Base-by-base conservation (phyloP, 2,113 vertebrate species). In the Hyperopisus bebe region DNA sequence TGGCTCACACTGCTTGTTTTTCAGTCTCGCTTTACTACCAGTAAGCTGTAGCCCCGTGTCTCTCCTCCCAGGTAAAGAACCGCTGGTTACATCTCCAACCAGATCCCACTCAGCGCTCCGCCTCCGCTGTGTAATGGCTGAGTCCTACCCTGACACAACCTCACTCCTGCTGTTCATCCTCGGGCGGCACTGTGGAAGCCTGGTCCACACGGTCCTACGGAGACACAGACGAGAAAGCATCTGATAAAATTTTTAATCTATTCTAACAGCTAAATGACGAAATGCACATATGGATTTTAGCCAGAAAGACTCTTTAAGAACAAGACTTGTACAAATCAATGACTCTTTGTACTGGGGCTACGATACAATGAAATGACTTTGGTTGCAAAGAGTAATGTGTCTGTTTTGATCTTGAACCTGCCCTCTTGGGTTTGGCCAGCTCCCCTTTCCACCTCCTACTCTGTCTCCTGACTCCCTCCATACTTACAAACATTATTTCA, bases 401-500 rank as follows among this genome's bases (percentile, higher is more conserved):
- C 74, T 77, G 17, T 35, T 77, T 42, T 77, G 35, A 39, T 77
- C 74, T 8, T 39, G 74, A 39, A 17, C 31, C 15, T 39, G 31
- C 15, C 31, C 13, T 1, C n/a, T 3, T 11, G n/a, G 2, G 1
- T 13, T 13, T 0, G 0, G 3, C 10, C 27, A 3, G n/a, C 3
- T 31, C 27, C 62, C 8, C n/a, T 27, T 27, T 4, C n/a, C n/a
- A 27, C n/a, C n/a, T 27, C 9, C 8, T 66, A n/a, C n/a, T 66
- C 62, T 66, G 62, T 10, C 10, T 70, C 9, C 62, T 70, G 10
- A 31, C n/a, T 11, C 55, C 62, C 62, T 27, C 62, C n/a, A 27
- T 66, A 66, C n/a, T 31, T 13, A 70, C n/a, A 11, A 27, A 70
- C n/a, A 70, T 80, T 42, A 42, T 35, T 80, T 80, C 17, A 80